Percentiles rank a stretch among this genome's conserved stretches.
Conservation (phyloP, 2,113 vertebrate genomes). For the Carollia perspicillata region DNA sequence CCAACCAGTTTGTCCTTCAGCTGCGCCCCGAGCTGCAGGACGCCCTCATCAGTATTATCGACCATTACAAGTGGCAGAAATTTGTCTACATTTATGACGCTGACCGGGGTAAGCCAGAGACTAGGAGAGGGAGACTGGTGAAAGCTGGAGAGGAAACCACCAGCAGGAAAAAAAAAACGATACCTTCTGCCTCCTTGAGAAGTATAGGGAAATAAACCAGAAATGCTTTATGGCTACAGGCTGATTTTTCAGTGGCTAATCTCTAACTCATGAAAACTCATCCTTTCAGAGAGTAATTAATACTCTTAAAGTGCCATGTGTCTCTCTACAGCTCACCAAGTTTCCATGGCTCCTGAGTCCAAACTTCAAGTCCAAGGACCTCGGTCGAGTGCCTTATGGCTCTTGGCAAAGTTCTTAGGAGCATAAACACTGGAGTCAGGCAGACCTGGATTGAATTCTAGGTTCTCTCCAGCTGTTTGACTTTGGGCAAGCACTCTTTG, state of each 20-base stretch:
- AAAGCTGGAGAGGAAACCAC: not conserved
- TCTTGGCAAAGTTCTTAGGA: not conserved
- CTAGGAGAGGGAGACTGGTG: not conserved
- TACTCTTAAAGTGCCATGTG: not conserved
- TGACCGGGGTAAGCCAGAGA: slow-evolving; percentile 88
- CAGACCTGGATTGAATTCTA: not conserved
- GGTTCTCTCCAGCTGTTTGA: not conserved
- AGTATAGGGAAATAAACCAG: not conserved
- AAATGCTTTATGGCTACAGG: not conserved
- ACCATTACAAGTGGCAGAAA: slow-evolving; percentile 97
- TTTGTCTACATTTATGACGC: slow-evolving; percentile 99
- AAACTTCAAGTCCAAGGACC: not conserved
- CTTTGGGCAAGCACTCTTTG: not conserved
- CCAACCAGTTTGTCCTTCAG: slow-evolving; percentile 99
- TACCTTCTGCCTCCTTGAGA: not conserved
- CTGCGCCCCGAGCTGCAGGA: slow-evolving; percentile 97
- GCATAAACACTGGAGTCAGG: not conserved
- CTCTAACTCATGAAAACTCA: not conserved
- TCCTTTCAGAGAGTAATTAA: not conserved
- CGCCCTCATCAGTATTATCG: slow-evolving; percentile 94
- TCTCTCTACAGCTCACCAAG: not conserved
- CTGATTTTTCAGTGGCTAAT: not conserved
- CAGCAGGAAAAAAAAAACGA: not conserved
- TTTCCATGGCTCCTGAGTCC: not conserved
- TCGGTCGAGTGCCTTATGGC: not conserved